Conservation (phyloP, 1,140 invertebrate species). For the Drosophila rufa region DNA sequence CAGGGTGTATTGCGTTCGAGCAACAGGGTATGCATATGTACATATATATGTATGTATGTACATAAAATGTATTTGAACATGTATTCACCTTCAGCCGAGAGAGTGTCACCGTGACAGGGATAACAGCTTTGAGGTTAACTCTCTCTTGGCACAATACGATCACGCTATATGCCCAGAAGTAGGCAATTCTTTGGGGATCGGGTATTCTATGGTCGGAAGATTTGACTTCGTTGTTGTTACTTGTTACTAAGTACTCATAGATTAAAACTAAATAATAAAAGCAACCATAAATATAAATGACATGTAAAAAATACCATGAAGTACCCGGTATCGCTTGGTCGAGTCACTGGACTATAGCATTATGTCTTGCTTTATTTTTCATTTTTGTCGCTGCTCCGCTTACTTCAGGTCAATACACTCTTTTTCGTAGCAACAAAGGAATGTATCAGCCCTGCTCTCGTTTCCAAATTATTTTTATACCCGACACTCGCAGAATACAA, state of each 20-base stretch:
- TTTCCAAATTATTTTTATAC: constrained; percentile 16
- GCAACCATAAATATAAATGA: background rate
- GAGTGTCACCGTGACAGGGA: too few species aligned
- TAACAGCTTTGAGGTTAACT: too few species aligned
- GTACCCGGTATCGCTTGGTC: background rate
- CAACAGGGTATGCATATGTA: too few species aligned
- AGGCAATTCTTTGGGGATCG: background rate
- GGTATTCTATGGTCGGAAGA: background rate
- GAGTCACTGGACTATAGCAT: background rate
- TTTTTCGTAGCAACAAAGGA: constrained; percentile 26
- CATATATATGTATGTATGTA: too few species aligned
- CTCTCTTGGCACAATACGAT: too few species aligned
- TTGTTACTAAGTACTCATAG: too few species aligned
- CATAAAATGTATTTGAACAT: too few species aligned
- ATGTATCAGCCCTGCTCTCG: constrained; percentile 19
- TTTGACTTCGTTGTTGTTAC: too few species aligned
- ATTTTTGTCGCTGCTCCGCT: constrained; percentile 10
- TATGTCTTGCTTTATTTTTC: constrained; percentile 18
- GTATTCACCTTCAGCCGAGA: too few species aligned
- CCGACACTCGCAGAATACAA: constrained; percentile 3
- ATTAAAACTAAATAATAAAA: background rate
- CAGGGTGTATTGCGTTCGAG: background rate
- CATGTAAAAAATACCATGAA: background rate
- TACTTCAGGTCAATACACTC: constrained; percentile 60
- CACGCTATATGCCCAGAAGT: background rate